Percentiles rank a stretch among this genome's conserved stretches.
Evolutionary conservation across 2,888 invertebrate genomes (phyloP).

Genomic region (Sinohyriopsis cumingii): DNA sequence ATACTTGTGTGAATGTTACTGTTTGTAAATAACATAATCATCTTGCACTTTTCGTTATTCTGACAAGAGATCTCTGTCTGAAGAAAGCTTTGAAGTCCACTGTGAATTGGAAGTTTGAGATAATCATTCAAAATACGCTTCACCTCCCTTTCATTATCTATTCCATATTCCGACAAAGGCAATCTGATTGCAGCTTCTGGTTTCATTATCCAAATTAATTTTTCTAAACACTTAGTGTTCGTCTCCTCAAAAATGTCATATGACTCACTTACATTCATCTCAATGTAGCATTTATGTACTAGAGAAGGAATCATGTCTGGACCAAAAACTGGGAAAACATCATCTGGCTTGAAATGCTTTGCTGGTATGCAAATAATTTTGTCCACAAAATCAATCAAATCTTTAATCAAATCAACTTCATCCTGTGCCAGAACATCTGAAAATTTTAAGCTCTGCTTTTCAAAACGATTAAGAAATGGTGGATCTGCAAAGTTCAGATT

Average conservation of each 20-base stretch:
- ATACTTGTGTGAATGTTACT: constrained; percentile 35
- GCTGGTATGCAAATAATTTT: constrained; percentile 10
- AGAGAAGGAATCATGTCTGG: constrained; percentile 37
- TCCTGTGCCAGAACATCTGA: constrained; percentile 28
- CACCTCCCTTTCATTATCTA: constrained; percentile 1
- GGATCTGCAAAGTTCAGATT: constrained; percentile 45
- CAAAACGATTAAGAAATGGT: constrained; percentile 60
- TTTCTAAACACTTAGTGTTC: constrained; percentile 9
- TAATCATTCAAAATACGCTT: constrained; percentile 14
- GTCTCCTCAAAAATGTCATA: constrained; percentile 2
- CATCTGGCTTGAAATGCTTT: constrained; percentile 13
- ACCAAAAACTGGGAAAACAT: constrained; percentile 38
- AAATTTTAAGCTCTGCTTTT: constrained; percentile 57
- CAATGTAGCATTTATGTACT: constrained; percentile 7
- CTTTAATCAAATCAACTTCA: constrained; percentile 11
- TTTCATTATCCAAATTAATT: constrained; percentile 29
- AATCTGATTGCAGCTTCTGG: constrained; percentile 39
- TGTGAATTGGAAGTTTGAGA: constrained; percentile 36
- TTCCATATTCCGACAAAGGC: constrained; percentile 1
- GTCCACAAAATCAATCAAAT: constrained; percentile 20
- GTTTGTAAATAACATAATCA: constrained; percentile 39
- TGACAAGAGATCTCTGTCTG: neutral
- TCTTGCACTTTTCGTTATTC: neutral
- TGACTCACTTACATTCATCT: neutral
- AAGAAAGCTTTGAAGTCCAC: constrained; percentile 29